Evolutionary conservation across 2,888 invertebrate species (phyloP).

Genomic region (Alsophila aescularia): DNA sequence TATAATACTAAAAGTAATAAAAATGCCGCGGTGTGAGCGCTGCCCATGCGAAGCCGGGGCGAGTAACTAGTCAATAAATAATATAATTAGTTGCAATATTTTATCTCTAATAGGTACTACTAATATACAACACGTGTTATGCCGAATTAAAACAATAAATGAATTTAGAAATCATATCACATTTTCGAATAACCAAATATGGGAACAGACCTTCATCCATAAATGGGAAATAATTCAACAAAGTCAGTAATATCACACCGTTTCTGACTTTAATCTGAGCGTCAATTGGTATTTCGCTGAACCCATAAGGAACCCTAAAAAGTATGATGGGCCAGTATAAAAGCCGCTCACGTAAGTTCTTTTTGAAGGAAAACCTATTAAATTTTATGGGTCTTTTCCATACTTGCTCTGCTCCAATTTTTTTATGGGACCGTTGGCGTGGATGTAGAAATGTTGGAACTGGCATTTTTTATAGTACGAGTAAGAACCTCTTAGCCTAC

Average conservation of each 20-base stretch:
- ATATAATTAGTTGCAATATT: too few species aligned
- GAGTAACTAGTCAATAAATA: too few species aligned
- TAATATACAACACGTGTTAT: too few species aligned
- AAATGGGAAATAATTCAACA: slow-evolving; percentile 3
- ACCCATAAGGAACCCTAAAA: slow-evolving; percentile 46
- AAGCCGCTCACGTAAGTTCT: slow-evolving; percentile 73
- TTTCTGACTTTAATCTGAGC: slow-evolving; percentile 29
- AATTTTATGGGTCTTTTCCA: slow-evolving; percentile 82
- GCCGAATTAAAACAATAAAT: too few species aligned
- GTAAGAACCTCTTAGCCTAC: too few species aligned
- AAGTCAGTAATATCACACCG: slow-evolving; percentile 14
- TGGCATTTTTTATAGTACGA: slow-evolving; percentile 27
- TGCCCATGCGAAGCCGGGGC: too few species aligned
- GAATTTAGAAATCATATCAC: too few species aligned
- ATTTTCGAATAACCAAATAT: too few species aligned
- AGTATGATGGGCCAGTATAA: slow-evolving; percentile 63
- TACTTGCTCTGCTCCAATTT: slow-evolving; percentile 81
- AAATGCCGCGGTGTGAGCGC: too few species aligned
- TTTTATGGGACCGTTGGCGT: slow-evolving; percentile 58
- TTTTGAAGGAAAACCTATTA: slow-evolving; percentile 82
- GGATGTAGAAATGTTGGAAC: slow-evolving; percentile 49
- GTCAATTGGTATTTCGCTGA: slow-evolving; percentile 37
- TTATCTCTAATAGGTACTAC: too few species aligned
- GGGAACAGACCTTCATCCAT: not conserved
- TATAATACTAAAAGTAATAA: too few species aligned